phyloP scores from a whole-genome alignment of 2,113 vertebrate species.

The Typhlomys cinereus region DNA sequence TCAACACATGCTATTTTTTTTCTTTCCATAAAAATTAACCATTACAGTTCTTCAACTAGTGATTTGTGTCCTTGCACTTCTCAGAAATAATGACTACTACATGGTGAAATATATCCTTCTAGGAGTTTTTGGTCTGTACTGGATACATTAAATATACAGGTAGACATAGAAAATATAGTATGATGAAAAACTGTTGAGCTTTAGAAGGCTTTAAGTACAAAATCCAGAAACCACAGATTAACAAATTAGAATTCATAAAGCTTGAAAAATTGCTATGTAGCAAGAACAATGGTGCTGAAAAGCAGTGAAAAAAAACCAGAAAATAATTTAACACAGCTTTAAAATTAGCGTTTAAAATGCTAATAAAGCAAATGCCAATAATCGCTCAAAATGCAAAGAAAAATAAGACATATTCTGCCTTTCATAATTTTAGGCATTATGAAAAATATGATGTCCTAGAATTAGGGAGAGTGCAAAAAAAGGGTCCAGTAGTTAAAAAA shows the following conservation, averaged over 20 bases:
- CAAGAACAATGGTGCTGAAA: too few species aligned
- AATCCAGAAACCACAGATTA: not conserved
- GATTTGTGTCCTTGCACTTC: not conserved
- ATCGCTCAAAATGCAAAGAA: not conserved
- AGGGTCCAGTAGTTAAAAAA: not conserved
- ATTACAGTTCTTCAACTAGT: not conserved
- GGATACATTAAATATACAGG: not conserved
- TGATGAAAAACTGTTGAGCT: not conserved
- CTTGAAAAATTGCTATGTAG: too few species aligned
- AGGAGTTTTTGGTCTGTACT: not conserved
- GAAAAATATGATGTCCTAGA: not conserved
- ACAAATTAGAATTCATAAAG: too few species aligned
- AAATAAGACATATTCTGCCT: not conserved
- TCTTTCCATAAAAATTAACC: conserved; percentile 28
- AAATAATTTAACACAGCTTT: too few species aligned
- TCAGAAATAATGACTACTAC: not conserved
- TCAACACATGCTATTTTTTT: too few species aligned
- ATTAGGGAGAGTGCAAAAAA: not conserved
- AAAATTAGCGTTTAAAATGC: conserved; percentile 13
- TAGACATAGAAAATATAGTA: not conserved
- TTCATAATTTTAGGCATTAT: not conserved
- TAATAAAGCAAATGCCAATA: not conserved
- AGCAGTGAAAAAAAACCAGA: too few species aligned
- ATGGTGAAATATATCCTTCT: not conserved
- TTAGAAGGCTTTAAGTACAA: not conserved